These are phyloP conservation scores for Eucera pruinosa DNA, from an alignment of 2,888 invertebrate species.

Conservation along the genomic window DNA sequence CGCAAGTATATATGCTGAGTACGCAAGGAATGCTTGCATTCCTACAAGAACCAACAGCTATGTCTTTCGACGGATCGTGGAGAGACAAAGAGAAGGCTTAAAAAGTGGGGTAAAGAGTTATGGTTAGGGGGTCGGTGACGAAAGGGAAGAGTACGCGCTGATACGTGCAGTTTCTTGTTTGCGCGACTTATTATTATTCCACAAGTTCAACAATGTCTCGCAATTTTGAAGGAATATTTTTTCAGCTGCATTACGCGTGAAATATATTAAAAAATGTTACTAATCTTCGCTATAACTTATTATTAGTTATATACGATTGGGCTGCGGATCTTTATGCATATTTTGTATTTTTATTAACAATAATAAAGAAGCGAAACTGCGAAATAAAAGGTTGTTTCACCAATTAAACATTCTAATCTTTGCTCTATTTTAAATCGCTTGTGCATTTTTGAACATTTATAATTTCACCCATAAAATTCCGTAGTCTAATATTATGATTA, in stretches of 20 bases:
- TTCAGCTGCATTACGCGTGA: background rate
- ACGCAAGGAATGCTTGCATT: constrained; percentile 58
- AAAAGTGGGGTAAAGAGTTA: constrained; percentile 37
- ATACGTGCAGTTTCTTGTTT: constrained; percentile 18
- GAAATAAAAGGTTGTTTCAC: too few relatives aligned
- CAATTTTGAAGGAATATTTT: constrained; percentile 10
- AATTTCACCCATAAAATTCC: too few relatives aligned
- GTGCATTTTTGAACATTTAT: too few relatives aligned
- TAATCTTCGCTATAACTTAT: too few relatives aligned
- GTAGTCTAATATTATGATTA: too few relatives aligned
- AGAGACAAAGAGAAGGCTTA: constrained; percentile 30
- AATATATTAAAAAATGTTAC: constrained; percentile 8
- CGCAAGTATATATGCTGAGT: background rate
- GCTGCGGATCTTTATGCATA: too few relatives aligned
- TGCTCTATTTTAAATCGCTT: too few relatives aligned
- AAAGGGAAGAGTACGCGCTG: constrained; percentile 11
- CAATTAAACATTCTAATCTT: too few relatives aligned
- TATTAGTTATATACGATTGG: too few relatives aligned
- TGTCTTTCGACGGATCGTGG: constrained; percentile 39
- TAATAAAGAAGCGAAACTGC: too few relatives aligned
- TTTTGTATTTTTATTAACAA: too few relatives aligned
- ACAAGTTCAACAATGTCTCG: background rate
- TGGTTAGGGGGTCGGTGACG: background rate
- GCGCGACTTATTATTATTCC: background rate
- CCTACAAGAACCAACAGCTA: constrained; percentile 62